These are phyloP conservation scores for Hemaris fuciformis DNA, from an alignment of 2,888 invertebrate species.

Conservation along the genomic window DNA sequence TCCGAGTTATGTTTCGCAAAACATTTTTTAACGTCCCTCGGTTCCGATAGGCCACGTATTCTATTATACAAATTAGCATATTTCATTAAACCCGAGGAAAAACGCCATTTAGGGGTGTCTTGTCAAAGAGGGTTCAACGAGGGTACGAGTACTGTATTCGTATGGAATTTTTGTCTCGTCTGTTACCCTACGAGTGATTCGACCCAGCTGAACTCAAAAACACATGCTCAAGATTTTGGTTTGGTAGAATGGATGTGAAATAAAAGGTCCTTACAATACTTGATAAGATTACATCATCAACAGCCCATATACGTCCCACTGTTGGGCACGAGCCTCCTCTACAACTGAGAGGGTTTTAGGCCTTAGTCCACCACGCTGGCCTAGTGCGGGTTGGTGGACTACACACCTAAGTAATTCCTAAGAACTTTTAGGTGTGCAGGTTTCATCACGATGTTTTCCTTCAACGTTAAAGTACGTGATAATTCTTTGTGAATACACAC, in stretches of 20 bases:
- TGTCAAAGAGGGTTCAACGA: background rate
- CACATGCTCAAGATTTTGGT: background rate
- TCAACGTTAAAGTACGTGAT: too few species aligned
- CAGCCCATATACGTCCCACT: too few species aligned
- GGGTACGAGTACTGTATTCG: background rate
- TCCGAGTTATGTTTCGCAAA: background rate
- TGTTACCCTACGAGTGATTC: background rate
- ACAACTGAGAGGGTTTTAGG: too few species aligned
- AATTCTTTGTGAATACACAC: too few species aligned
- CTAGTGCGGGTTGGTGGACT: too few species aligned
- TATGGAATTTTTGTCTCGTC: background rate
- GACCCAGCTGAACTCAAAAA: background rate
- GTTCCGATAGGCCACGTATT: slow-evolving; percentile 31
- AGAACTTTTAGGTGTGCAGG: too few species aligned
- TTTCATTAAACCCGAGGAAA: slow-evolving; percentile 29
- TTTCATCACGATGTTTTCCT: too few species aligned
- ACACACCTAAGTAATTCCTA: too few species aligned
- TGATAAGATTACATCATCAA: background rate
- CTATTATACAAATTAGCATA: slow-evolving; percentile 34
- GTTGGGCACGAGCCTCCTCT: too few species aligned
- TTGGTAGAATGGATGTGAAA: background rate
- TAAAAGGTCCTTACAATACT: background rate
- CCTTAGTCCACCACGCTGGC: too few species aligned
- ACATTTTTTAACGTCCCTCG: slow-evolving; percentile 3
- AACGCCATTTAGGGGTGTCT: slow-evolving; percentile 9